Percentiles rank a stretch among this genome's conserved stretches.
phyloP scores from a whole-genome alignment of 2,113 vertebrate species.

The Entomyzon cyanotis region DNA sequence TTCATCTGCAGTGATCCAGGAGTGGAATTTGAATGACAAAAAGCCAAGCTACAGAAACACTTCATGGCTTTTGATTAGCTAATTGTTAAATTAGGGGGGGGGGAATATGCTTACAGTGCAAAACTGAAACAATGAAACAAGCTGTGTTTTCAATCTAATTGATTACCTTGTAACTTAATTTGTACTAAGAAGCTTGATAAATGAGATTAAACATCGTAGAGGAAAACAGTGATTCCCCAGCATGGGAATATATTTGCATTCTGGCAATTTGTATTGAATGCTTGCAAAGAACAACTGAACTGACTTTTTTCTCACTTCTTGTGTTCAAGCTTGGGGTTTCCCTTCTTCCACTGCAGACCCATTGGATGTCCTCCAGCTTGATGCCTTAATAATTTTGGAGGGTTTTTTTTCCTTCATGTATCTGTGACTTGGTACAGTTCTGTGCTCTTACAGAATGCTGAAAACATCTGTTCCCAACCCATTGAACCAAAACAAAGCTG shows the following conservation, averaged over 20 bases:
- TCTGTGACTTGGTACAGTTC: no score
- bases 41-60: conserved; percentile 27
- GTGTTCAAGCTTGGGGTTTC: no score
- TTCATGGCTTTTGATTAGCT: conserved; percentile 51
- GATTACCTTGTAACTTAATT: conserved; percentile 67
- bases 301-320: neutral
- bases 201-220: conserved; percentile 50
- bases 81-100: conserved; percentile 37
- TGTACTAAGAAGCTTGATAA: conserved; percentile 64
- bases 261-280: neutral
- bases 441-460: no score
- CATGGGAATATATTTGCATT: neutral
- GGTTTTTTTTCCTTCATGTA: no score
- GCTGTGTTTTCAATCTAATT: conserved; percentile 46
- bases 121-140: conserved; percentile 63
- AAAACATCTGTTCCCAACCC: no score
- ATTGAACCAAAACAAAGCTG: no score
- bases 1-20: neutral
- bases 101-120: conserved; percentile 37
- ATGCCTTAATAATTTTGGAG: no score
- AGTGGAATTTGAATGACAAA: conserved; percentile 51
- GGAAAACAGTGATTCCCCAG: conserved; percentile 23
- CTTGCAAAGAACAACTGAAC: neutral
- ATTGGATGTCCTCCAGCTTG: no score
- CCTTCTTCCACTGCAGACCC: no score